Evolutionary conservation across 2,888 invertebrate species (phyloP), one percentile per base, ranked within the genome.

Genomic region (Trachelus tabidus): DNA sequence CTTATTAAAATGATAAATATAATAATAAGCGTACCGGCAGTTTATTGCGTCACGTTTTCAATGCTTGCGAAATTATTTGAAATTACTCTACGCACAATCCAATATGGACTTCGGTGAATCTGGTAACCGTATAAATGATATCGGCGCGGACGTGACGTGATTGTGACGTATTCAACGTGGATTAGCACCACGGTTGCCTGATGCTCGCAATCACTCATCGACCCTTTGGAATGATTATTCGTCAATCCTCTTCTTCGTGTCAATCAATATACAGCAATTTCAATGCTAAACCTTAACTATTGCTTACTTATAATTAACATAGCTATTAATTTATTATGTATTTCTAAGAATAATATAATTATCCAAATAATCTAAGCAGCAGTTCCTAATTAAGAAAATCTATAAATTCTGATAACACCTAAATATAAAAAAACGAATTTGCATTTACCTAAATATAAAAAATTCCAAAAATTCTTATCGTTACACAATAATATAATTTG

Each of bases 91-190:
- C 56, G 73, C 15, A 76, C 35, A 9, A 75, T 78, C 77, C 79
- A 75, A 79, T 75, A 79, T 76, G 81, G 77, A 79, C 76, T 77
- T 76, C 75, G 71, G 80, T 79, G 79, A 81, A 81, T 77, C 79
- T 80, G 80, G 79, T 79, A 79, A 77, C 79, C 37, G 23, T 31
- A 34, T 75, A 68, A 75, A 37, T 34, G 74, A 56, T n/a, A 69
- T 37, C 77, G 77, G 83, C 82, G 83, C 83, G 82, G 80, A 83
- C 83, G 83, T 84, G 86, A 85, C 85, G 83, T 81, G 81, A 80
- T 84, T 82, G 83, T 86, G 87, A 85, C 84, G 83, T 82, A 84
- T 85, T 85, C 83, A 35, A 37, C 73, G n/a, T 68, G 76, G 76
- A 78, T 78, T 68, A 78, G 56, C 56, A 56, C 23, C 56, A 23